Conservation (phyloP, 53 echinoderm and acorn worm genomes). For the Arbacia lixula region DNA sequence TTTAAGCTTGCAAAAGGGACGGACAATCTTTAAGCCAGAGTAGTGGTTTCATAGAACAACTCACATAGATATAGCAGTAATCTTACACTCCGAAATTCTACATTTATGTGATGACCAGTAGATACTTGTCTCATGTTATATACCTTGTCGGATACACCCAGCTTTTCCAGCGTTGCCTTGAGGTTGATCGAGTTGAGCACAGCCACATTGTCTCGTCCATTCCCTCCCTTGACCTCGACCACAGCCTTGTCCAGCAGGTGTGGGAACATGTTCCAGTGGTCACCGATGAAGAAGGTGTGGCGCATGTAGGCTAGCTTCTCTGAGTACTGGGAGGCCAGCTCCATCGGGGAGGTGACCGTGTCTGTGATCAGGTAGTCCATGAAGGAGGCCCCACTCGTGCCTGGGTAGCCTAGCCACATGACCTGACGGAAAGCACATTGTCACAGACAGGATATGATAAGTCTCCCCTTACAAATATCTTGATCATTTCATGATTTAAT, state of each 20-base stretch:
- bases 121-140: no score
- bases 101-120: no score
- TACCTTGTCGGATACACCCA: slow-evolving; percentile 65
- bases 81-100: no score
- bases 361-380: slow-evolving; percentile 99
- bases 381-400: slow-evolving; percentile 97
- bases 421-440: slow-evolving; percentile 61
- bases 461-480: no score
- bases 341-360: slow-evolving; percentile 81
- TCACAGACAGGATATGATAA: no score
- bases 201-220: slow-evolving; percentile 77
- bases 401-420: slow-evolving; percentile 99
- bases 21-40: no score
- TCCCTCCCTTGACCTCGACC: slow-evolving; percentile 77
- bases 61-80: no score
- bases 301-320: slow-evolving; percentile 97
- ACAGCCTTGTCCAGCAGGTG: slow-evolving; percentile 90
- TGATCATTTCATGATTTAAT: no score
- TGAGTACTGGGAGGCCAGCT: slow-evolving; percentile 92
- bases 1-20: no score
- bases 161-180: slow-evolving; percentile 80
- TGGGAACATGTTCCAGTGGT: slow-evolving; percentile 99
- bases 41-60: no score
- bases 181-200: slow-evolving; percentile 85
- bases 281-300: slow-evolving; percentile 97